Evolutionary conservation across 2,113 vertebrate genomes (phyloP).

Genomic region (Urocitellus parryii): DNA sequence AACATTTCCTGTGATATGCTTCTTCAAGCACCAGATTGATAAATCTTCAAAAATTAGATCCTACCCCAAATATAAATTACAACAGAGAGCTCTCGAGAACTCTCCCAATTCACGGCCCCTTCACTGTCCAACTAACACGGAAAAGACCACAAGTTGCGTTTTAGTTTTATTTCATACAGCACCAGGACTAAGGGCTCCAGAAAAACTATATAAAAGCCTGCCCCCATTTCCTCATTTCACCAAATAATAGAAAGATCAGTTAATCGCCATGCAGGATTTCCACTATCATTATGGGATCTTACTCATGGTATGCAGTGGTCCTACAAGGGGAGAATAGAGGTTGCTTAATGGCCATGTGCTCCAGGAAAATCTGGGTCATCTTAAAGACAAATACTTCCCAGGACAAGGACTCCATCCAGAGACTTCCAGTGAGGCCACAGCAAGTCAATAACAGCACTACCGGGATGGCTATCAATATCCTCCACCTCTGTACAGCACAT

Average conservation of each 20-base stretch:
- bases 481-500: neutral
- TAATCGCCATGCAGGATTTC: slow-evolving; percentile 69
- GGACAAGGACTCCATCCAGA: neutral
- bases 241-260: slow-evolving; percentile 69
- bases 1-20: slow-evolving; percentile 80
- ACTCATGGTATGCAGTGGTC: slow-evolving; percentile 71
- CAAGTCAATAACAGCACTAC: neutral
- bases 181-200: slow-evolving; percentile 65
- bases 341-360: slow-evolving; percentile 24
- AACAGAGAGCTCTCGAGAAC: slow-evolving; percentile 47
- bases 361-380: neutral
- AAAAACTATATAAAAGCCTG: slow-evolving; percentile 75
- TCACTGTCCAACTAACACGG: slow-evolving; percentile 70
- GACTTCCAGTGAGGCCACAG: neutral
- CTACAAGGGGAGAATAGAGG: slow-evolving; percentile 70
- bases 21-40: slow-evolving; percentile 75
- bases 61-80: slow-evolving; percentile 68
- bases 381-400: neutral
- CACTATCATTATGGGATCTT: slow-evolving; percentile 79
- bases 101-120: slow-evolving; percentile 66
- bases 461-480: neutral
- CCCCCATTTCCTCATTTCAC: slow-evolving; percentile 73
- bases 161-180: slow-evolving; percentile 75
- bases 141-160: slow-evolving; percentile 75
- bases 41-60: slow-evolving; percentile 84